A percentile compares a stretch with the other conserved stretches of the same genome.
These are phyloP conservation scores for Drosophila histrio DNA, from an alignment of 2,888 invertebrate genomes.

Conservation along the genomic window DNA sequence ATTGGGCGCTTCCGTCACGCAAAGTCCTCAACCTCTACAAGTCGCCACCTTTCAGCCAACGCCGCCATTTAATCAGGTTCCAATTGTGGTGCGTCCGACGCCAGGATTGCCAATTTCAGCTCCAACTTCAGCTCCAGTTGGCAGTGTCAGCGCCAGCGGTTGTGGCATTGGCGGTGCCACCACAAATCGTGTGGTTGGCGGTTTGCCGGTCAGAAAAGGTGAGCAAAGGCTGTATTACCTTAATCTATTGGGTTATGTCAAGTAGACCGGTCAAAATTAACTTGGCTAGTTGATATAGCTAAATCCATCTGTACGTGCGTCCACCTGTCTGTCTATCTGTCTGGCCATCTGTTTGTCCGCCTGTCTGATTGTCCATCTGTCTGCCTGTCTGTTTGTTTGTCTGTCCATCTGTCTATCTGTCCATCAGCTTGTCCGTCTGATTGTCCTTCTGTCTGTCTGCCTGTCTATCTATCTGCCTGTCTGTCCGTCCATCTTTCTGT, in stretches of 20 bases:
- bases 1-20: slow-evolving; percentile 34
- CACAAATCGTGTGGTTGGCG: slow-evolving; percentile 86
- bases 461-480: too few relatives aligned
- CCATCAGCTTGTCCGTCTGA: too few relatives aligned
- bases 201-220: slow-evolving; percentile 78
- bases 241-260: neutral
- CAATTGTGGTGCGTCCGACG: slow-evolving; percentile 5
- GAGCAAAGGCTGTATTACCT: neutral
- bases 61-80: slow-evolving; percentile 51
- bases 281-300: too few relatives aligned
- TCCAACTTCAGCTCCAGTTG: neutral
- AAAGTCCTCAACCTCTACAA: neutral
- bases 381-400: too few relatives aligned
- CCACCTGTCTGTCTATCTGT: too few relatives aligned
- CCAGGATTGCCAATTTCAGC: neutral
- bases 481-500: too few relatives aligned
- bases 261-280: too few relatives aligned
- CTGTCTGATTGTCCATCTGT: too few relatives aligned
- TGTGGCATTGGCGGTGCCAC: slow-evolving; percentile 85
- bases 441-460: too few relatives aligned
- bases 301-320: too few relatives aligned
- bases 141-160: slow-evolving; percentile 16
- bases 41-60: slow-evolving; percentile 62
- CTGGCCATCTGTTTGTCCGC: too few relatives aligned
- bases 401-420: too few relatives aligned